A percentile compares a stretch with the other conserved stretches of the same genome.
phyloP scores from a whole-genome alignment of 2,888 invertebrate species.

The Oscheius myriophilus region DNA sequence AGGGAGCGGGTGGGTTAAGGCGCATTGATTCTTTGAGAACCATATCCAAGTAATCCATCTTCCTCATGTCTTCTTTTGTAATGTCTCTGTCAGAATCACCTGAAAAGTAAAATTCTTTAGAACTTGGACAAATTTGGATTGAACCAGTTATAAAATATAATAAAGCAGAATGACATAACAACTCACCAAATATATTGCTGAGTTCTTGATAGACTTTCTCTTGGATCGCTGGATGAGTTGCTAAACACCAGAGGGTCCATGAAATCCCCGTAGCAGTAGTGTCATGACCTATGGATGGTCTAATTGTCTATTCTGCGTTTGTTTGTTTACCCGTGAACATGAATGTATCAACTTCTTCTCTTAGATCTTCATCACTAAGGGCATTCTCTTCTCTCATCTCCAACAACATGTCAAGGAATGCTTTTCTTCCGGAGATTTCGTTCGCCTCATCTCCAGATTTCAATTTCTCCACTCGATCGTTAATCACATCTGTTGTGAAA shows the following conservation, averaged over 20 bases:
- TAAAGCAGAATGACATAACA: too few species aligned
- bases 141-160: too few species aligned
- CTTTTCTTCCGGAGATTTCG: conserved; percentile 44
- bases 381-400: conserved; percentile 70
- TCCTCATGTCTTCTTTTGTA: conserved; percentile 67
- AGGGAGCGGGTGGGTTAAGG: conserved; percentile 47
- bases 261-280: conserved; percentile 72
- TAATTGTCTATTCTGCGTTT: background rate
- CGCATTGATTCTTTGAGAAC: conserved; percentile 64
- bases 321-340: conserved; percentile 71
- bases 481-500: conserved; percentile 6
- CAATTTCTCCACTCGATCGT: background rate
- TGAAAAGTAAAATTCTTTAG: background rate
- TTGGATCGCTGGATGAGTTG: conserved; percentile 71
- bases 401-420: conserved; percentile 74
- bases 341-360: conserved; percentile 72
- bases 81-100: conserved; percentile 50
- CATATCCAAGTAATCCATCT: conserved; percentile 65
- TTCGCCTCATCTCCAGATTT: background rate
- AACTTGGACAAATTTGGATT: too few species aligned
- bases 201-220: conserved; percentile 46
- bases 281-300: conserved; percentile 69
- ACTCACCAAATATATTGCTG: conserved; percentile 9
- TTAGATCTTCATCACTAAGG: conserved; percentile 72
- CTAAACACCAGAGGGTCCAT: conserved; percentile 71